Evolutionary conservation across 2,113 vertebrate genomes (phyloP).

Genomic region (Hymenochirus boettgeri): DNA sequence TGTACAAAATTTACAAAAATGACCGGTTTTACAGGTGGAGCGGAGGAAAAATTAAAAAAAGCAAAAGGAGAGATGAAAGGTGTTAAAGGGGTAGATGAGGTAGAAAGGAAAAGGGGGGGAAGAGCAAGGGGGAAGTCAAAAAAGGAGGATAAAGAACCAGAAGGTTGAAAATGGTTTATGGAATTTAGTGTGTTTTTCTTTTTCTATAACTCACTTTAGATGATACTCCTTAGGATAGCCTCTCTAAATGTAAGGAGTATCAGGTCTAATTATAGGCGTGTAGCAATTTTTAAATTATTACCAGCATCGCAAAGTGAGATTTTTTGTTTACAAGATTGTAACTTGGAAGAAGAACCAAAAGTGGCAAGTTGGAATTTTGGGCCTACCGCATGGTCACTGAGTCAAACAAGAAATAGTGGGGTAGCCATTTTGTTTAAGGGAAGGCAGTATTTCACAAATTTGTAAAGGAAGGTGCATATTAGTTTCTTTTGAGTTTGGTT

Average conservation of each 20-base stretch:
- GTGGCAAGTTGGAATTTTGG: not conserved
- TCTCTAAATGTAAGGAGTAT: not conserved
- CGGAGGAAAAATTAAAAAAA: too few species aligned
- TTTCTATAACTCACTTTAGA: too few species aligned
- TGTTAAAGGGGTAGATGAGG: not conserved
- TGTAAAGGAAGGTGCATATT: not conserved
- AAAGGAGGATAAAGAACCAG: too few species aligned
- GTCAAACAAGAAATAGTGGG: not conserved
- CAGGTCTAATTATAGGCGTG: not conserved
- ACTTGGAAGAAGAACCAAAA: not conserved
- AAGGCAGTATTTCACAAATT: not conserved
- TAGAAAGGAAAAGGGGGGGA: too few species aligned
- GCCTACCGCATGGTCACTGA: not conserved
- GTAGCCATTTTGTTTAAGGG: not conserved
- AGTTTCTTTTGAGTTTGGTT: not conserved
- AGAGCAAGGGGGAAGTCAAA: not conserved
- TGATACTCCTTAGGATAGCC: too few species aligned
- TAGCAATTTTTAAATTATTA: not conserved
- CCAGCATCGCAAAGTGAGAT: not conserved
- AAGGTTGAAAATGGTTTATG: too few species aligned
- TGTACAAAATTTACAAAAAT: too few species aligned
- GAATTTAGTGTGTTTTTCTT: too few species aligned
- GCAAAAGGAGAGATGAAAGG: too few species aligned
- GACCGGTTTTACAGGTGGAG: too few species aligned
- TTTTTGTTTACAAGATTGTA: not conserved